Percentiles rank a stretch among this genome's conserved stretches.
Conservation (phyloP, 2,113 vertebrate genomes). For the Brachirus orientalis region DNA sequence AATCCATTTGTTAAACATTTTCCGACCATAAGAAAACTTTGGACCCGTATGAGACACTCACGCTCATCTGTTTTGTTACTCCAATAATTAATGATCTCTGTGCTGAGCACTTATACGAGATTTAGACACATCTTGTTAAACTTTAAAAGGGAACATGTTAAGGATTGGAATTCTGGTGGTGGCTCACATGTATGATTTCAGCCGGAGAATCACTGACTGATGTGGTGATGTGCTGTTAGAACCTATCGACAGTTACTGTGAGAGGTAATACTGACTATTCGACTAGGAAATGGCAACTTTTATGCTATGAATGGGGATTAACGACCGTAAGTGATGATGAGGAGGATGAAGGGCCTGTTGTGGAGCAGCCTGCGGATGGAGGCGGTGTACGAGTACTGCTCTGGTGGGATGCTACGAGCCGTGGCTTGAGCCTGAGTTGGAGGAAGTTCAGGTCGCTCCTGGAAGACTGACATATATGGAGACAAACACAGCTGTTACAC, state of each 20-base stretch:
- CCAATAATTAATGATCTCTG: not conserved
- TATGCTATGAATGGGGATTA: not conserved
- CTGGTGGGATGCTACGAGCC: conserved; percentile 75
- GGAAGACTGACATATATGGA: conserved; percentile 84
- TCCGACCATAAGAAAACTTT: conserved; percentile 49
- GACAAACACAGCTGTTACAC: not conserved
- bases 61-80: not conserved
- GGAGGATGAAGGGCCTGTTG: conserved; percentile 90
- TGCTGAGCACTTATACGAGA: not conserved
- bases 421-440: conserved; percentile 90
- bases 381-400: conserved; percentile 85
- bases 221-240: too few species aligned
- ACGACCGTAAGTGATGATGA: conserved; percentile 91
- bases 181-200: too few species aligned
- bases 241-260: too few species aligned
- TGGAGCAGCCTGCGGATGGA: conserved; percentile 87
- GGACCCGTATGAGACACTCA: not conserved
- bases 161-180: too few species aligned
- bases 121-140: not conserved
- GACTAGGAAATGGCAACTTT: not conserved
- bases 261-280: not conserved
- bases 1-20: conserved; percentile 42
- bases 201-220: too few species aligned
- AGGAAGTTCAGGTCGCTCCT: conserved; percentile 88
- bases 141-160: not conserved